A percentile compares a stretch with the other conserved stretches of the same genome.
These are phyloP conservation scores for Camptogramma bilineatum DNA, from an alignment of 2,888 invertebrate genomes.

Conservation along the genomic window DNA sequence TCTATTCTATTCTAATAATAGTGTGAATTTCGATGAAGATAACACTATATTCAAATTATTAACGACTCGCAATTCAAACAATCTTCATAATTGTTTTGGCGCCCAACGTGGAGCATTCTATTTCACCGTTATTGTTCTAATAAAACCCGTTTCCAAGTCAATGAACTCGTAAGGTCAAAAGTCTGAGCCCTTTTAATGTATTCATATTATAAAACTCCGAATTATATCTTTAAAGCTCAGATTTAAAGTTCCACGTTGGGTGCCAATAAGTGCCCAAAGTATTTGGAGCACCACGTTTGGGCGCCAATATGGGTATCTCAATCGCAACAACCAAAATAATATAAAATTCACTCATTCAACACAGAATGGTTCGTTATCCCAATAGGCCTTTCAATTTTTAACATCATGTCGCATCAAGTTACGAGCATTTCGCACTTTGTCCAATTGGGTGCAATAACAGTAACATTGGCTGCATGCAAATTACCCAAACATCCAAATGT, in stretches of 20 bases:
- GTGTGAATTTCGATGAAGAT: background rate
- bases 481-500: slow-evolving; percentile 19
- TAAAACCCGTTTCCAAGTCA: slow-evolving; percentile 13
- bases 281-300: background rate
- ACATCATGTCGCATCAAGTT: slow-evolving; percentile 40
- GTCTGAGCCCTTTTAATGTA: background rate
- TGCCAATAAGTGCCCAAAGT: background rate
- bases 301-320: background rate
- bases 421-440: slow-evolving; percentile 41
- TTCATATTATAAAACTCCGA: background rate
- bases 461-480: slow-evolving; percentile 45
- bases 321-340: slow-evolving; percentile 1
- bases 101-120: slow-evolving; percentile 23
- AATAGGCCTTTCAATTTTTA: slow-evolving; percentile 43
- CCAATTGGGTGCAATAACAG: slow-evolving; percentile 46
- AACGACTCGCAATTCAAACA: slow-evolving; percentile 5
- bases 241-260: background rate
- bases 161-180: slow-evolving; percentile 15
- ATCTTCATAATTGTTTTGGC: slow-evolving; percentile 16
- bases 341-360: slow-evolving; percentile 35
- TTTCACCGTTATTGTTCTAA: slow-evolving; percentile 7
- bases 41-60: slow-evolving; percentile 1
- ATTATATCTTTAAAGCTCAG: background rate
- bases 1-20: too few species aligned
- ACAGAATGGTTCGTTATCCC: slow-evolving; percentile 37